Evolutionary conservation across 2,797 vertebrate genomes (phyloP).

Genomic region (Ataeniobius toweri): DNA sequence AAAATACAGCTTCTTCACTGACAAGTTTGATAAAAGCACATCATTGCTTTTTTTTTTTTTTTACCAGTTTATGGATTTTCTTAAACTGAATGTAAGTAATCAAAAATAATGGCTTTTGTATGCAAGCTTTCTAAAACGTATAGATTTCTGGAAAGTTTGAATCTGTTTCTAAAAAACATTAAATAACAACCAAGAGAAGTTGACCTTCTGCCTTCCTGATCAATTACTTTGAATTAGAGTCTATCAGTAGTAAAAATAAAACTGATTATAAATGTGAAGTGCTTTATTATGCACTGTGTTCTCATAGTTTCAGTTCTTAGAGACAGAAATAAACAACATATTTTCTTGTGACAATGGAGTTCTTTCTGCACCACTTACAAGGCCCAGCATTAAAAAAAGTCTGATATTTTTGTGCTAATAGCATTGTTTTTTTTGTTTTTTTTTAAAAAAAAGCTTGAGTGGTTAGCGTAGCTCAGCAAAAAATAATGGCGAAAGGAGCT

Average conservation of each 20-base stretch:
- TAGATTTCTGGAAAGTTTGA: not conserved
- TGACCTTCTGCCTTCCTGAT: not conserved
- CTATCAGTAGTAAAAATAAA: not conserved
- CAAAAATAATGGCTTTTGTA: not conserved
- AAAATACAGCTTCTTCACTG: not conserved
- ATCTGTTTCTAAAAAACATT: not conserved
- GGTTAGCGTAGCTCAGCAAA: too few relatives aligned
- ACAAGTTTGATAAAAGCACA: not conserved
- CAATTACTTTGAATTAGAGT: not conserved
- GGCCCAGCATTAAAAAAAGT: too few relatives aligned
- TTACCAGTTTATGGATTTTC: not conserved
- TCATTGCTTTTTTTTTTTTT: not conserved
- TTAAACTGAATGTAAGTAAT: not conserved
- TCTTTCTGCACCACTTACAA: too few relatives aligned
- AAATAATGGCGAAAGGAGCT: too few relatives aligned
- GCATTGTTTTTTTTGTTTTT: too few relatives aligned
- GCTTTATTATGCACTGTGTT: not conserved
- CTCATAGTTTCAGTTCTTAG: not conserved
- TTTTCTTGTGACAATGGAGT: too few relatives aligned
- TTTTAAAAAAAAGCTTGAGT: too few relatives aligned
- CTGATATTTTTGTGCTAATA: too few relatives aligned
- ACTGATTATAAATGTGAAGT: not conserved
- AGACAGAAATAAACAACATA: too few relatives aligned
- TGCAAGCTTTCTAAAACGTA: not conserved
- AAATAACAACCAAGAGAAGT: not conserved